phyloP scores from a whole-genome alignment of 2,888 invertebrate species.

The Hirtodrosophila confusa region DNA sequence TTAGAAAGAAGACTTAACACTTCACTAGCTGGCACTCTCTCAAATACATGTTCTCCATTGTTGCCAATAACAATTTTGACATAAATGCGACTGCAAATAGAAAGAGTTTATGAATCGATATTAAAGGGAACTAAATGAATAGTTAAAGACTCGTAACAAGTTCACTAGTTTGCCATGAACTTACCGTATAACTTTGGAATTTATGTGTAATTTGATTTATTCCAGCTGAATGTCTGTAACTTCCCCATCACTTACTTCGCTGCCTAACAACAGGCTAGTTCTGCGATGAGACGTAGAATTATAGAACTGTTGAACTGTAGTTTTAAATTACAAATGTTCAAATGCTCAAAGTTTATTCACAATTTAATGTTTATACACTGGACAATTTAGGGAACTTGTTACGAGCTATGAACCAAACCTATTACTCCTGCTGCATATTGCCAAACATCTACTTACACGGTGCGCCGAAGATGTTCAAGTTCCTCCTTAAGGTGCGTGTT shows the following conservation, averaged over 20 bases:
- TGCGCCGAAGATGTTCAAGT: conserved; percentile 40
- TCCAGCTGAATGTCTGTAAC: conserved; percentile 21
- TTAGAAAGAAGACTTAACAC: neutral
- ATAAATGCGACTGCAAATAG: conserved; percentile 37
- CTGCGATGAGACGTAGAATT: conserved; percentile 27
- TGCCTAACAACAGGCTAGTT: conserved; percentile 34
- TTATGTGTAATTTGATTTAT: conserved; percentile 8
- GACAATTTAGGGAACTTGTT: conserved; percentile 47
- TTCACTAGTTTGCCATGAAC: conserved; percentile 47
- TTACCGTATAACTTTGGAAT: conserved; percentile 41
- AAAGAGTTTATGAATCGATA: neutral
- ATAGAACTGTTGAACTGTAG: too few species aligned
- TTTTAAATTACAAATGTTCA: too few species aligned
- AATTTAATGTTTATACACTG: too few species aligned
- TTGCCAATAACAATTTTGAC: conserved; percentile 42
- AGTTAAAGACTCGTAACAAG: conserved; percentile 20
- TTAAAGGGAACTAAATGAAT: too few species aligned
- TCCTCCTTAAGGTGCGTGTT: conserved; percentile 69
- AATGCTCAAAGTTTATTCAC: too few species aligned
- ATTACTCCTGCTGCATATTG: neutral
- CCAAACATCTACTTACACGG: conserved; percentile 70
- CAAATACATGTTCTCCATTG: conserved; percentile 46
- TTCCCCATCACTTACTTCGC: conserved; percentile 19
- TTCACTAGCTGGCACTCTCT: conserved; percentile 44
- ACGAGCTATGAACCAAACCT: neutral